phyloP scores from a whole-genome alignment of 1,140 invertebrate genomes.

The Parapsyche elsis region DNA sequence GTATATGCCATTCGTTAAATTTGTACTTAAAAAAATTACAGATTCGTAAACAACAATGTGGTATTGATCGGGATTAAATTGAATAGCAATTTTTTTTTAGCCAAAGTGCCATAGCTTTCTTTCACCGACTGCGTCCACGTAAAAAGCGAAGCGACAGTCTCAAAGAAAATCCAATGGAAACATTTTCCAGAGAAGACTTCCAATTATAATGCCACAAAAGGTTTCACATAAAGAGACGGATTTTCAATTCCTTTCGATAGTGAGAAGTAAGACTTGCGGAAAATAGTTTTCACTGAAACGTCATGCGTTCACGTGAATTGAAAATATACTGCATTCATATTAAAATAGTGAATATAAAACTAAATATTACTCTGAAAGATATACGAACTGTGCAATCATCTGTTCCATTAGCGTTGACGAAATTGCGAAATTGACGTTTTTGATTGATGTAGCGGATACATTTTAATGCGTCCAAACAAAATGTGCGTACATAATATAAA shows the following conservation, averaged over 20 bases:
- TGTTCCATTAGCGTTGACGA: no score
- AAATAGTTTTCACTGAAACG: slow-evolving; percentile 49
- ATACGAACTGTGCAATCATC: no score
- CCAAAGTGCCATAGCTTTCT: slow-evolving; percentile 5
- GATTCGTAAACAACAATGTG: neutral
- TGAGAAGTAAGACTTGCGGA: slow-evolving; percentile 32
- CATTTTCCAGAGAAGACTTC: slow-evolving; percentile 41
- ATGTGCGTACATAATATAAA: neutral
- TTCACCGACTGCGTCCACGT: neutral
- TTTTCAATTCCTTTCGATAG: slow-evolving; percentile 36
- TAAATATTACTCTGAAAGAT: no score
- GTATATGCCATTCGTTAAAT: no score
- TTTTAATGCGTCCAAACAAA: neutral
- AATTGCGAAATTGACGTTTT: no score
- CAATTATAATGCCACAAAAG: slow-evolving; percentile 53
- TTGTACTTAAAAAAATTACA: no score
- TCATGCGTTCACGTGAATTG: no score
- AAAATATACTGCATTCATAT: no score
- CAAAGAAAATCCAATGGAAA: slow-evolving; percentile 8
- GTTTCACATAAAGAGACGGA: slow-evolving; percentile 39
- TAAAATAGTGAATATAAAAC: no score
- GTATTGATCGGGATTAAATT: neutral
- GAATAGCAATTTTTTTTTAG: slow-evolving; percentile 9
- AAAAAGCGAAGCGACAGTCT: neutral
- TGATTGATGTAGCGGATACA: neutral